Evolutionary conservation across 1,140 invertebrate species (phyloP).

Genomic region (Hycleus phaleratus): DNA sequence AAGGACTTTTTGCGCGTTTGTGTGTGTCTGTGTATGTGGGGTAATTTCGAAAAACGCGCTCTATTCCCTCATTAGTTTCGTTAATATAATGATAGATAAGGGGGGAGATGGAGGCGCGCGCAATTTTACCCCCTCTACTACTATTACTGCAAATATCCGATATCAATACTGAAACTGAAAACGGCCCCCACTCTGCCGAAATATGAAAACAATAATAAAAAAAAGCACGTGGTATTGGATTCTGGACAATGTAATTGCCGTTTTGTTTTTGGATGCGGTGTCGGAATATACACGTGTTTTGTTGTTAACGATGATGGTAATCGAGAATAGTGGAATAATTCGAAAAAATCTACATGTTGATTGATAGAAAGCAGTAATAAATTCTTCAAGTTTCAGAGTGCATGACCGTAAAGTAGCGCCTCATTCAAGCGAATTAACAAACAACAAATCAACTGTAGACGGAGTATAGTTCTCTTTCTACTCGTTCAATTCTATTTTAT

Average conservation of each 20-base stretch:
- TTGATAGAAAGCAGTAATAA: background rate
- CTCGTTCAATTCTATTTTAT: too few species aligned
- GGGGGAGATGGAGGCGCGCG: too few species aligned
- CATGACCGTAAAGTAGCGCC: slow-evolving; percentile 37
- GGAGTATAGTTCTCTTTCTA: slow-evolving; percentile 5
- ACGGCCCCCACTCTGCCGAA: slow-evolving; percentile 16
- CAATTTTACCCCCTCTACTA: too few species aligned
- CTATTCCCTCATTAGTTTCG: too few species aligned
- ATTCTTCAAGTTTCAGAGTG: slow-evolving; percentile 30
- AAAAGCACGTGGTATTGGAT: slow-evolving; percentile 30
- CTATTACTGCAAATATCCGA: slow-evolving; percentile 27
- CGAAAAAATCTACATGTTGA: too few species aligned
- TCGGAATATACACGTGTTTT: slow-evolving; percentile 19
- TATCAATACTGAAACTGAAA: slow-evolving; percentile 34
- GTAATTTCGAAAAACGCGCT: slow-evolving; percentile 24
- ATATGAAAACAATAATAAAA: slow-evolving; percentile 13
- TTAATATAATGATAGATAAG: too few species aligned
- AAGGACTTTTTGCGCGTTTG: too few species aligned
- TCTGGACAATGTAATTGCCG: slow-evolving; percentile 30
- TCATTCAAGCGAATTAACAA: slow-evolving; percentile 20
- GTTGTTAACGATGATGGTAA: background rate
- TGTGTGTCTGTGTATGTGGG: too few species aligned
- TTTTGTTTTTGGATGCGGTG: slow-evolving; percentile 20
- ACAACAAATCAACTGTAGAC: slow-evolving; percentile 20
- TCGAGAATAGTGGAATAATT: too few species aligned